Evolutionary conservation across 2,888 invertebrate species (phyloP), one percentile per base, ranked within the genome.

Genomic region (Apantesis nais): DNA sequence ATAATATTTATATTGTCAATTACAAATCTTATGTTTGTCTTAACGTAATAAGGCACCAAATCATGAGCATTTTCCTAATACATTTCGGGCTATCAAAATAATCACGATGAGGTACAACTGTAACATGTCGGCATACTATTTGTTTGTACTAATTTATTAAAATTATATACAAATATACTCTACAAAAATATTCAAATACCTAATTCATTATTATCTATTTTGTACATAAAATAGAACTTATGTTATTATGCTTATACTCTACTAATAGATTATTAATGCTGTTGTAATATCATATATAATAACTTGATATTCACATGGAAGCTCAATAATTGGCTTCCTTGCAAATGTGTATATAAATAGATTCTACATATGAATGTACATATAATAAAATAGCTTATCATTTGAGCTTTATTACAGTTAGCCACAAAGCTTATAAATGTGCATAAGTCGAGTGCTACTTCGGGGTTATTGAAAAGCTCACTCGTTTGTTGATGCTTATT

Each of bases 1-100:
- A 79, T 37, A 67, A 67, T 77, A 76, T 80, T 78, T 74, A 76
- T 75, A 79, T 77, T 62, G 71, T 78, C 76, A 78, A 58, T 78
- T 78, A 80, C 69, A 74, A 74, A 77, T 76, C 81, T 83, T 84
- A 81, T 83, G 72, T 73, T 78, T 84, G 82, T 83, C 73, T 74
- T 78, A 77, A 84, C 83, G 86, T 83, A 82, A 85, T 89, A 91
- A 92, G 91, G 91, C 90, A 91, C 91, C 89, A 83, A 83, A 78
- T 83, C 78, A 83, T 87, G 85, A 89, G 86, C 86, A 85, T 84
- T 81, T 72, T 81, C 85, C 83, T 80, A 67, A 78, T 44, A 78
- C 72, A 79, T 75, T 81, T 79, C 68, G 75, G 66, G 70, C 29
- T 60, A 67, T 61, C 62, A 76, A 75, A 78, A 68, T 37, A 71